Evolutionary conservation across 2,113 vertebrate species (phyloP).

Genomic region (Nansenia antarctica): DNA sequence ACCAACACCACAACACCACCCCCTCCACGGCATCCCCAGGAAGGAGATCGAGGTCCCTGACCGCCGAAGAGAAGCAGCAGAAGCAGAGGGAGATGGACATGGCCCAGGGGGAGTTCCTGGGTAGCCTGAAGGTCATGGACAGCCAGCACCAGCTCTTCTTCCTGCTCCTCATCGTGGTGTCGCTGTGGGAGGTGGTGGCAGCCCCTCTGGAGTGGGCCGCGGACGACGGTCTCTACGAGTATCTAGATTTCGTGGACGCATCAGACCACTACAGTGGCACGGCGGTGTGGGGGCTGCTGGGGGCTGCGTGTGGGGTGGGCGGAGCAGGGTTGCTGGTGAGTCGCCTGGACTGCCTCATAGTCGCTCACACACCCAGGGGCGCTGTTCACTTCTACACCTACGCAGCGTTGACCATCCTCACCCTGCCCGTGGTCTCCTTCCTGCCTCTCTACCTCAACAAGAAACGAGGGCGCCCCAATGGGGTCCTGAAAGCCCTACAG

Average conservation of each 20-base stretch:
- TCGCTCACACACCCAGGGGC: constrained; percentile 19
- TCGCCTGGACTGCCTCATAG: constrained; percentile 67
- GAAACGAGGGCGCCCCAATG: constrained; percentile 50
- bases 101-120: constrained; percentile 48
- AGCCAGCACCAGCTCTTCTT: constrained; percentile 76
- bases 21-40: neutral
- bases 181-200: constrained; percentile 76
- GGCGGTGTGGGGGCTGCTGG: constrained; percentile 76
- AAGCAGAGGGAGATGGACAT: neutral
- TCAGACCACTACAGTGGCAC: constrained; percentile 72
- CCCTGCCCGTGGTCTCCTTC: constrained; percentile 53
- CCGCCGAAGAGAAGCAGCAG: neutral
- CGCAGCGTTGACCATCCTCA: constrained; percentile 48
- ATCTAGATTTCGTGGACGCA: constrained; percentile 85
- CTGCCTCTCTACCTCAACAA: constrained; percentile 75
- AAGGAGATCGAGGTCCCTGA: constrained; percentile 40
- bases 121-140: constrained; percentile 65
- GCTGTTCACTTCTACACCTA: constrained; percentile 81
- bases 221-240: constrained; percentile 86
- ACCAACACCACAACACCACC: neutral
- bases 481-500: constrained; percentile 72
- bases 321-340: constrained; percentile 72
- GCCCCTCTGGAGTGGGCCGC: constrained; percentile 77
- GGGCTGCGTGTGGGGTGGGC: constrained; percentile 70
- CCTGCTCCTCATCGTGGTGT: constrained; percentile 67